These are phyloP conservation scores for Lates calcarifer DNA, from an alignment of 2,113 vertebrate genomes.

Conservation along the genomic window DNA sequence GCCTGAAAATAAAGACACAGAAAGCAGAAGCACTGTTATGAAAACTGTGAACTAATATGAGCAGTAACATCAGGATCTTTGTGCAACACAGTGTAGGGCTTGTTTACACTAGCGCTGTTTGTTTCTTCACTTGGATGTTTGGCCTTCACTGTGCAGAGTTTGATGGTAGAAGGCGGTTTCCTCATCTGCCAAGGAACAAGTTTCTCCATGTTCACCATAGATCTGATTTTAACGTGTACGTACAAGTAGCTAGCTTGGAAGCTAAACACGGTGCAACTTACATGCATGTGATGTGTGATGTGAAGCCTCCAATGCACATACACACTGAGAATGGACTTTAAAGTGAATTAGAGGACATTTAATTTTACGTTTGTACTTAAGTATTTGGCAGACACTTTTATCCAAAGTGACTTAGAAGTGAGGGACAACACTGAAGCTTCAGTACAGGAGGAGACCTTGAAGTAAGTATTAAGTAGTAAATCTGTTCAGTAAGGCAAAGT, in stretches of 20 bases:
- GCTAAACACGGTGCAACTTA: neutral
- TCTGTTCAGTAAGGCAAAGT: too few species aligned
- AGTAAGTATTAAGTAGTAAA: too few species aligned
- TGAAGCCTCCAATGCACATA: neutral
- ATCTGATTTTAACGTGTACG: neutral
- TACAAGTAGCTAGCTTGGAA: neutral
- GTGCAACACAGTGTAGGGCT: neutral
- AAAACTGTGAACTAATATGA: neutral
- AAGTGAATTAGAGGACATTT: too few species aligned
- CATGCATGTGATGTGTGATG: neutral
- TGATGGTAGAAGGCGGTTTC: neutral
- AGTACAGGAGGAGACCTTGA: too few species aligned
- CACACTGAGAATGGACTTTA: neutral
- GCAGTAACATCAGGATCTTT: neutral
- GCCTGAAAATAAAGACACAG: slow-evolving; percentile 49
- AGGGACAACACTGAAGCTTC: too few species aligned
- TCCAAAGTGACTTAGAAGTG: too few species aligned
- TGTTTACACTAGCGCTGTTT: too few species aligned
- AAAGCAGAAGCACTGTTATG: neutral
- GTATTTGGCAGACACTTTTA: too few species aligned
- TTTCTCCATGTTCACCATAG: neutral
- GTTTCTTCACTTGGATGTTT: neutral
- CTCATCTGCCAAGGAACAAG: neutral
- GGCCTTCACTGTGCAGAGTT: too few species aligned
- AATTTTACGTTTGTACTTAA: too few species aligned